phyloP scores from a whole-genome alignment of 2,797 vertebrate species.

The Gastrophryne carolinensis region DNA sequence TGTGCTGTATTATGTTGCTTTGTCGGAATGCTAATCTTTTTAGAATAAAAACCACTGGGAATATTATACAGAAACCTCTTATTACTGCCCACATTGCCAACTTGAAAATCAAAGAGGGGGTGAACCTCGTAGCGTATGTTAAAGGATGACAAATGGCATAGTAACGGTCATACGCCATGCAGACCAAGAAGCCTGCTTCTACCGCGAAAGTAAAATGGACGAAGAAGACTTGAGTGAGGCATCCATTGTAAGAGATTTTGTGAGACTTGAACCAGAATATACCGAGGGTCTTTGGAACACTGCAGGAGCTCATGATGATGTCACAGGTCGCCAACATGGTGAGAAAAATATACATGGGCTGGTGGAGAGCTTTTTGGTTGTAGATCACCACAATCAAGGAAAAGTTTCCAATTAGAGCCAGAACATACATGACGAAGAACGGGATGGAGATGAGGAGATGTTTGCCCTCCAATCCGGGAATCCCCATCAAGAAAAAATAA shows the following conservation, averaged over 20 bases:
- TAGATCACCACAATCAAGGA: background rate
- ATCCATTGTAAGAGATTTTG: background rate
- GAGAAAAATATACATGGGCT: constrained; percentile 25
- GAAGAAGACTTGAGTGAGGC: background rate
- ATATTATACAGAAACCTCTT: background rate
- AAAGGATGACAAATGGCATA: constrained; percentile 11
- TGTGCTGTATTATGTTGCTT: constrained; percentile 5
- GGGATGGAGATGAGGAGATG: constrained; percentile 31
- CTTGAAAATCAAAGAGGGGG: background rate
- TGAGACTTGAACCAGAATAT: constrained; percentile 7
- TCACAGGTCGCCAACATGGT: background rate
- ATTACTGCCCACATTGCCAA: background rate
- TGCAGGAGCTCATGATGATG: constrained; percentile 8
- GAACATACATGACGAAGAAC: constrained; percentile 27
- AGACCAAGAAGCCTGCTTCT: background rate
- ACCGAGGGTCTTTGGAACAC: constrained; percentile 20
- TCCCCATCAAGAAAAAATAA: constrained; percentile 21
- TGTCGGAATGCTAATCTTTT: background rate
- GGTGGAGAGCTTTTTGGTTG: background rate
- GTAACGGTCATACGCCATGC: constrained; percentile 21
- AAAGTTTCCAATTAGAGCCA: constrained; percentile 2
- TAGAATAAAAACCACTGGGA: background rate
- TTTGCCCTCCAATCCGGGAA: constrained; percentile 8
- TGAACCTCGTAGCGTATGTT: background rate
- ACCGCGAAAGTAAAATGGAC: background rate